Evolutionary conservation across 1,140 invertebrate genomes (phyloP), one percentile per base, ranked within the genome.

Genomic region (Calliopsis andreniformis): DNA sequence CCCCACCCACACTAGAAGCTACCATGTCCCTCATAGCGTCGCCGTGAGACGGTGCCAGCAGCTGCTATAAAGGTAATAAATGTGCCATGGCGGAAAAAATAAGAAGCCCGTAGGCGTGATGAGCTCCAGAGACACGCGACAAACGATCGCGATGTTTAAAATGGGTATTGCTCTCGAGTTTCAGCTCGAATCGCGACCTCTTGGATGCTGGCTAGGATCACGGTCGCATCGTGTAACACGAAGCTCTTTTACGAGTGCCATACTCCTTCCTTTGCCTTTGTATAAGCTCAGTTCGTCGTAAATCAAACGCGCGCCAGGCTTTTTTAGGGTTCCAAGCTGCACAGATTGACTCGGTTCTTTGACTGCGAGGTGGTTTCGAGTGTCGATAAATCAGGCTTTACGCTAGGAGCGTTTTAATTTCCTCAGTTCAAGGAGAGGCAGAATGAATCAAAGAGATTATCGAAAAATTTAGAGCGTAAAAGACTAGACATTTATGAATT

Each of bases 51-150:
- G 23, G 58, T 72, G 42, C 23, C 62, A 63, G n/a, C 49, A 23
- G 16, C n/a, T 35, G 23, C 67, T 63, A 62, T 84, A 70, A 70
- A 82, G 69, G 82, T 85, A 79, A 85, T 43, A 79, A 81, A 85
- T 70, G 68, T 23, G 45, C 32, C 30, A 51, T 43, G 53, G 49
- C 42, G 39, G 67, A 64, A 72, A n/a, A 76, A 78, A 85, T 82
- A 85, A 85, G 71, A 85, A 85, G 64, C 62, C 23, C 18, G 0
- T 23, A n/a, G 43, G 39, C 45, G 53, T 51, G 62, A 51, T 69
- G 49, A 43, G 61, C 30, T 30, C 16, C 23, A 16, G 18, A 25
- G 5, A 30, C 32, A 12, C 78, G 49, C 42, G 43, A 53, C 58
- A 63, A 59, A 80, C 71, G 71, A 76, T 51, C 59, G 28, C 42